Percentiles rank a stretch among this genome's conserved stretches.
Conservation (phyloP, 2,797 vertebrate genomes). For the Peromyscus nudipes region DNA sequence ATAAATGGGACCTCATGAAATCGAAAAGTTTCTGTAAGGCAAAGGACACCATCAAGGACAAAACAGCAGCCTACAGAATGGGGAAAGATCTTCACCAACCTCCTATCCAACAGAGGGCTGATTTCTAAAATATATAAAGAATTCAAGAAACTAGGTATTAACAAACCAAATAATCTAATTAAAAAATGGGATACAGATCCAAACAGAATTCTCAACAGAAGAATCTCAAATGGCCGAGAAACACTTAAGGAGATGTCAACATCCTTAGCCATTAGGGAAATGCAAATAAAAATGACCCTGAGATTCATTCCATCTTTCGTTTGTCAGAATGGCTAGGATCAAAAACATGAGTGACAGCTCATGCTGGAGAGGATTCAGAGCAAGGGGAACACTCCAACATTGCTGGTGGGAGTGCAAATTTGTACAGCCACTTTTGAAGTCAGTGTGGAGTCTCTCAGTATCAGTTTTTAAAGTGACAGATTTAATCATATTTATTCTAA, state of each 20-base stretch:
- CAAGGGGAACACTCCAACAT: neutral
- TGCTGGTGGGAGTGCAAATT: neutral
- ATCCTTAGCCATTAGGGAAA: neutral
- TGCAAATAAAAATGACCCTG: neutral
- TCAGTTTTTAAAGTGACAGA: conserved; percentile 47
- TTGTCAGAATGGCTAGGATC: neutral
- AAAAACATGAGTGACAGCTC: neutral
- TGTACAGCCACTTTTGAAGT: neutral
- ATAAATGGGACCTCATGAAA: neutral
- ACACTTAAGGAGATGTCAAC: too few relatives aligned
- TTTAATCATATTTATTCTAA: conserved; percentile 33
- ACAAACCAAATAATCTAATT: neutral
- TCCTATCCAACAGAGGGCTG: neutral
- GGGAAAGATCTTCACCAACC: neutral
- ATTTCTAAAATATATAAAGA: neutral
- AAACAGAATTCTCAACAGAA: neutral
- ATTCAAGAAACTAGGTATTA: neutral
- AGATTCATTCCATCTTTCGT: neutral
- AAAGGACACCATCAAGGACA: neutral
- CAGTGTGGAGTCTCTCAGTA: neutral
- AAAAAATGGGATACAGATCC: neutral
- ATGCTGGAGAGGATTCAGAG: neutral
- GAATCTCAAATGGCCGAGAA: neutral
- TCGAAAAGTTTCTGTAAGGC: neutral
- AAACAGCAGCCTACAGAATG: neutral